Conservation (phyloP, 2,888 invertebrate genomes). For the Chalcosyrphus nemorum region DNA sequence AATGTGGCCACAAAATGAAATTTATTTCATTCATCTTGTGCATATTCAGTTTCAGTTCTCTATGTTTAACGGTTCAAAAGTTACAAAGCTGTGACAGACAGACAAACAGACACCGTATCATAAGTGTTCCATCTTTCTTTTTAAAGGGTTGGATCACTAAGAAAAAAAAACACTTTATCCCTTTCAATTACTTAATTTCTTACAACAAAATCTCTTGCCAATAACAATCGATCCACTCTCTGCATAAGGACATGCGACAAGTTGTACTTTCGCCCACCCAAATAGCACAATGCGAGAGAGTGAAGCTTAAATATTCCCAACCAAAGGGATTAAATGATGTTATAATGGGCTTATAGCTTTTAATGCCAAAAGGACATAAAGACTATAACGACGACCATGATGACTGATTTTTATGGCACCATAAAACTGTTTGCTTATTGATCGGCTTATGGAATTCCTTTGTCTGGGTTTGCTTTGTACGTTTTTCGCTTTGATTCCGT, state of each 20-base stretch:
- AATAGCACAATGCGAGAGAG: not conserved
- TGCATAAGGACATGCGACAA: not conserved
- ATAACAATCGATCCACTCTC: not conserved
- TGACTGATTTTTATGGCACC: slow-evolving; percentile 52
- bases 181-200: not conserved
- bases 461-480: not conserved
- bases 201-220: not conserved
- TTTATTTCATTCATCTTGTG: too few relatives aligned
- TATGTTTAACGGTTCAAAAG: too few relatives aligned
- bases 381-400: slow-evolving; percentile 44
- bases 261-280: not conserved
- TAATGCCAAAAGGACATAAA: slow-evolving; percentile 39
- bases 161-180: too few relatives aligned
- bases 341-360: slow-evolving; percentile 55
- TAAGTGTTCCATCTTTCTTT: too few relatives aligned
- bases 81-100: too few relatives aligned
- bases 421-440: slow-evolving; percentile 49
- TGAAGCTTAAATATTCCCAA: slow-evolving; percentile 26
- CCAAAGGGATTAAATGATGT: slow-evolving; percentile 38
- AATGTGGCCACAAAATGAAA: too few relatives aligned
- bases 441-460: slow-evolving; percentile 30
- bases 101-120: too few relatives aligned
- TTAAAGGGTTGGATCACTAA: too few relatives aligned
- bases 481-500: not conserved
- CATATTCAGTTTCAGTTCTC: too few relatives aligned